These are phyloP conservation scores for Geococcyx californianus DNA, from an alignment of 2,113 vertebrate species.

Conservation along the genomic window DNA sequence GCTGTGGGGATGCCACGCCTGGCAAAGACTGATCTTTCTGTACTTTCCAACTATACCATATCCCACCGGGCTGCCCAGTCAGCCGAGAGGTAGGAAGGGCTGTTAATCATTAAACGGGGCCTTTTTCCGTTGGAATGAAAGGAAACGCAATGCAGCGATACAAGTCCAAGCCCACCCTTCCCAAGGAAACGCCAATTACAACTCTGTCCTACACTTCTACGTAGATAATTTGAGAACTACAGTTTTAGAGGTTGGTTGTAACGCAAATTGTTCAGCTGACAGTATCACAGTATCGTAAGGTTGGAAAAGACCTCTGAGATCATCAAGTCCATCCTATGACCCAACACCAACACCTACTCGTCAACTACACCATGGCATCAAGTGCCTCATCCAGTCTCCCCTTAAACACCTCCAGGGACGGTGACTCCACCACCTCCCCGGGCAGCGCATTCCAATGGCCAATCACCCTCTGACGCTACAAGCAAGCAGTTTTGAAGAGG, in stretches of 20 bases:
- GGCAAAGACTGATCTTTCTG: not conserved
- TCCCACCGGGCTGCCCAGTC: not conserved
- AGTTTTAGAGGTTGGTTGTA: not conserved
- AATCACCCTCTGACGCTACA: too few species aligned
- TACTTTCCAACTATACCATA: not conserved
- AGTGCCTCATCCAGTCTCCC: too few species aligned
- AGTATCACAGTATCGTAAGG: too few species aligned
- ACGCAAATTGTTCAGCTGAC: not conserved
- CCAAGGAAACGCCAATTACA: not conserved
- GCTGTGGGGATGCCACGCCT: not conserved
- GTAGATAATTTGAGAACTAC: not conserved
- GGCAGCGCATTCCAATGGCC: too few species aligned
- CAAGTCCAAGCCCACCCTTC: not conserved
- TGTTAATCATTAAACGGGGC: conserved; percentile 4
- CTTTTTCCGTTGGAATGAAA: not conserved
- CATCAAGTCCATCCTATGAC: too few species aligned
- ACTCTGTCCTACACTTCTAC: not conserved
- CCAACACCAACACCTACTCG: too few species aligned
- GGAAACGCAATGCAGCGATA: not conserved
- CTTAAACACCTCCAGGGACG: too few species aligned
- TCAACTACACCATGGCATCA: too few species aligned
- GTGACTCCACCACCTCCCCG: too few species aligned
- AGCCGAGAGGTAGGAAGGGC: not conserved
- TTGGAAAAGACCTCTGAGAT: too few species aligned
- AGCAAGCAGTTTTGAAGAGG: not conserved